A percentile compares a stretch with the other conserved stretches of the same genome.
These are phyloP conservation scores for Sebastes iracundus DNA, from an alignment of 2,797 vertebrate genomes.

Conservation along the genomic window DNA sequence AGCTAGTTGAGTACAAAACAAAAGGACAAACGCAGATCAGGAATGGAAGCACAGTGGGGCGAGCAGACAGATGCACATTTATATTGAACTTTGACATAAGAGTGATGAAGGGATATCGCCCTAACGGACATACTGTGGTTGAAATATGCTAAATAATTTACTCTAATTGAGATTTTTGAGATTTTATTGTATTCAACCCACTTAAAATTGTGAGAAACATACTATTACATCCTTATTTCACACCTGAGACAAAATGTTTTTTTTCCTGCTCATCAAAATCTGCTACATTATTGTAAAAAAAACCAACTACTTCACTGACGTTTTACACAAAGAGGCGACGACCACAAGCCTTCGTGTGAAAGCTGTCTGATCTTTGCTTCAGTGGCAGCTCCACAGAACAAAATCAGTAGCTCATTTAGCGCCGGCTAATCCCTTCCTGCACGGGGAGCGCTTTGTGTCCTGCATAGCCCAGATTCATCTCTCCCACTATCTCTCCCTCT, in stretches of 20 bases:
- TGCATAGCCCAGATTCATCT: conserved; percentile 62
- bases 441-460: conserved; percentile 71
- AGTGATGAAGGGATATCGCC: not conserved
- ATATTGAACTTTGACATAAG: not conserved
- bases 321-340: not conserved
- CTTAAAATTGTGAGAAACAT: not conserved
- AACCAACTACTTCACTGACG: not conserved
- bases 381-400: conserved; percentile 20
- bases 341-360: conserved; percentile 6
- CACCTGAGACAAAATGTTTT: not conserved
- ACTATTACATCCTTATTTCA: not conserved
- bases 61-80: conserved; percentile 2
- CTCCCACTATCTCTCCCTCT: conserved; percentile 39
- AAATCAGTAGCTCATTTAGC: conserved; percentile 60
- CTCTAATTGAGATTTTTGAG: not conserved
- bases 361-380: conserved; percentile 32
- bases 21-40: conserved; percentile 15
- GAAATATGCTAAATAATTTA: not conserved
- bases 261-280: not conserved
- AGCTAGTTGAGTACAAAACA: conserved; percentile 50
- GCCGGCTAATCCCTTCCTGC: conserved; percentile 64
- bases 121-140: not conserved
- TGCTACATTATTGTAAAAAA: not conserved
- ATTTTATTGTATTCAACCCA: not conserved
- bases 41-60: not conserved